These are phyloP conservation scores for Acropternis orthonyx DNA, from an alignment of 2,797 vertebrate genomes.

Conservation along the genomic window DNA sequence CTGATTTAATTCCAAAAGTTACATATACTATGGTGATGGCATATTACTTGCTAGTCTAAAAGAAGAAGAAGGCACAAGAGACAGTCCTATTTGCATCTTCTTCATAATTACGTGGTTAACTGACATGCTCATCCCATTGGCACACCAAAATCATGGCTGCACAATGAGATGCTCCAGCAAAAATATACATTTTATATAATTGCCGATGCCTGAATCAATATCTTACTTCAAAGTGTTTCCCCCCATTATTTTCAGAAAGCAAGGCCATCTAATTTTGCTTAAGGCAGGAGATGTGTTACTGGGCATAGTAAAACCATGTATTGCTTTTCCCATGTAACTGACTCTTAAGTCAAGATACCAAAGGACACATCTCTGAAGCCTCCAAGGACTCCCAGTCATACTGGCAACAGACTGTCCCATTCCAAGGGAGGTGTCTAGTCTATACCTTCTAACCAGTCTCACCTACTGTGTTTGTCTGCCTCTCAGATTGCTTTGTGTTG, in stretches of 20 bases:
- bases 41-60: not conserved
- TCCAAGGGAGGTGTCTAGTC: not conserved
- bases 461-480: constrained; percentile 61
- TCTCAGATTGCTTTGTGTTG: constrained; percentile 42
- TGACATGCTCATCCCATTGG: not conserved
- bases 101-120: not conserved
- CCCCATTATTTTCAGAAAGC: constrained; percentile 14
- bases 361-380: constrained; percentile 8
- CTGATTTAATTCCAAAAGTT: not conserved
- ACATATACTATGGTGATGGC: fast-evolving
- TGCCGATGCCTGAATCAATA: not conserved
- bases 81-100: not conserved
- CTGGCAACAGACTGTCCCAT: not conserved
- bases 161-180: constrained; percentile 4
- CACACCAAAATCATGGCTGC: not conserved
- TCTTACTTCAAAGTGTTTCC: not conserved
- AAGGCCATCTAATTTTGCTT: not conserved
- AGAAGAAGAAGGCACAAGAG: not conserved
- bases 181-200: not conserved
- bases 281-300: not conserved
- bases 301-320: not conserved
- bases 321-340: not conserved
- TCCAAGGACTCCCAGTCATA: not conserved
- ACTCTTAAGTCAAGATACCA: not conserved
- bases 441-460: constrained; percentile 31